A percentile compares a stretch with the other conserved stretches of the same genome.
These are phyloP conservation scores for Caenorhabditis zanzibari DNA, from an alignment of 2,888 invertebrate species.

Conservation along the genomic window DNA sequence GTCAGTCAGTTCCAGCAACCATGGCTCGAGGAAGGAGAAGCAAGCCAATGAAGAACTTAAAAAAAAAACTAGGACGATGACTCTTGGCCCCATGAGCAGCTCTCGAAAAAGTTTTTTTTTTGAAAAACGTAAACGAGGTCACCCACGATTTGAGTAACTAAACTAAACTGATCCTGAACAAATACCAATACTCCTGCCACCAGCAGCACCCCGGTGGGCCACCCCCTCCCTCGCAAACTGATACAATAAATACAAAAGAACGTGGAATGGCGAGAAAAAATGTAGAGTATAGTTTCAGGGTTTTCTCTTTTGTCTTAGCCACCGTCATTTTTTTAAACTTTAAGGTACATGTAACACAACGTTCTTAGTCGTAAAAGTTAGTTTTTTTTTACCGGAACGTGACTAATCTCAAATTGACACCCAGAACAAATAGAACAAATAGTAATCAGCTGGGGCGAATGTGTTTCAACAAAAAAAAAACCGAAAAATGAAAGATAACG, in stretches of 20 bases:
- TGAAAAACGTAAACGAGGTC: constrained; percentile 33
- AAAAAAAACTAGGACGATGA: constrained; percentile 7
- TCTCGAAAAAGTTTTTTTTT: constrained; percentile 27
- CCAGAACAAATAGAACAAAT: constrained; percentile 50
- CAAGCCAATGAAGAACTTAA: not conserved
- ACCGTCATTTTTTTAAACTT: not conserved
- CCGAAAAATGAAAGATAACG: constrained; percentile 42
- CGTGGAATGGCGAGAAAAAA: constrained; percentile 39
- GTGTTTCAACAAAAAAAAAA: constrained; percentile 39
- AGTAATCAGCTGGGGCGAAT: constrained; percentile 59
- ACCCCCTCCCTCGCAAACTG: constrained; percentile 44
- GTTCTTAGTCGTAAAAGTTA: constrained; percentile 14
- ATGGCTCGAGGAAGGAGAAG: no score
- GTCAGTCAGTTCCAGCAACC: constrained; percentile 42
- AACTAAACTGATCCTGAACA: constrained; percentile 59
- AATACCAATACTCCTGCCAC: constrained; percentile 43
- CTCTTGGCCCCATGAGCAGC: constrained; percentile 29
- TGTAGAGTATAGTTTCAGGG: constrained; percentile 47
- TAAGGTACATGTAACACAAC: not conserved
- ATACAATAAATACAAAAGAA: constrained; percentile 52
- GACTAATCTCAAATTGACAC: constrained; percentile 58
- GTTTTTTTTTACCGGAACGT: constrained; percentile 47
- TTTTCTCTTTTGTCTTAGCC: not conserved
- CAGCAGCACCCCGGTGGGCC: constrained; percentile 1
- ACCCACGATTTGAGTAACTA: constrained; percentile 47